Evolutionary conservation across 1,140 invertebrate species (phyloP).

Genomic region (Rhyacophila brunnea): DNA sequence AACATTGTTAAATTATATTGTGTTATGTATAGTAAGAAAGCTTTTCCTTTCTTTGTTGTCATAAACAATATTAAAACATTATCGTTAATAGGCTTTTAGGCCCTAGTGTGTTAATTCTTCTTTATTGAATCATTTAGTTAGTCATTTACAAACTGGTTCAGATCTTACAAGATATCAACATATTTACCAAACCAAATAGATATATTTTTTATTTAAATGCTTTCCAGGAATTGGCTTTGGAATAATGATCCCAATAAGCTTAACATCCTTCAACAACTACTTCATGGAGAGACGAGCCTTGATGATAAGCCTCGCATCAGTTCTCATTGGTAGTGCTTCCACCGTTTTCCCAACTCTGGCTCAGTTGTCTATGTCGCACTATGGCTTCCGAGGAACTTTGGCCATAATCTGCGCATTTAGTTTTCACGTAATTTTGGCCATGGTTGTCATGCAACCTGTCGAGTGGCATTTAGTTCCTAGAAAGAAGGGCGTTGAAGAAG

Average conservation of each 20-base stretch:
- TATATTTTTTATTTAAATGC: background rate
- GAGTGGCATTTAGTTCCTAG: constrained; percentile 57
- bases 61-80: no score
- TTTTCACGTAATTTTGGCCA: constrained; percentile 55
- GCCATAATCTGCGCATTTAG: constrained; percentile 56
- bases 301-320: constrained; percentile 53
- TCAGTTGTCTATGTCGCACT: constrained; percentile 45
- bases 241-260: constrained; percentile 49
- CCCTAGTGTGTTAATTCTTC: no score
- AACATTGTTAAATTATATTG: no score
- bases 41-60: no score
- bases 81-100: no score
- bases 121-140: no score
- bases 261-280: constrained; percentile 54
- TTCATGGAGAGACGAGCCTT: constrained; percentile 50
- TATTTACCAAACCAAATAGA: no score
- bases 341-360: constrained; percentile 50
- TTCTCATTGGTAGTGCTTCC: constrained; percentile 46
- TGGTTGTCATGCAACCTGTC: constrained; percentile 61
- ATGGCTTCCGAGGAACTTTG: constrained; percentile 56
- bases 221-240: constrained; percentile 50
- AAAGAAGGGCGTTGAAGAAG: background rate
- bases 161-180: no score
- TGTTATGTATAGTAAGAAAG: no score
- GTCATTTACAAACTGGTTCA: no score